Evolutionary conservation across 2,113 vertebrate species (phyloP), one percentile per base, ranked within the genome.

Genomic region (Jacana jacana): DNA sequence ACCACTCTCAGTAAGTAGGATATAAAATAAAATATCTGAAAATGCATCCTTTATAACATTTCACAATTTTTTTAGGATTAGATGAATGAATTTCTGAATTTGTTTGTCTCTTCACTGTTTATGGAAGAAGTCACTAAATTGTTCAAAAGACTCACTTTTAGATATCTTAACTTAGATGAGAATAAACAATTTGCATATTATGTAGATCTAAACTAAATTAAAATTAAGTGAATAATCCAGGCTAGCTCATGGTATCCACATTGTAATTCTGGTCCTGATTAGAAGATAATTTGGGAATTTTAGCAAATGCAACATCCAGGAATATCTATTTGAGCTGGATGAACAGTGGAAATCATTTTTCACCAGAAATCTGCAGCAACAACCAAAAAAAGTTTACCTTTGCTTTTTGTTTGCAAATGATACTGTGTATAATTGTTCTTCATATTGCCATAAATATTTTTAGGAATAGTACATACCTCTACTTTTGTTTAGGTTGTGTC

Each of bases 311-410:
- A 9, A 81, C 70, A 10, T 70, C 5, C 3, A 77, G 9, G 1
- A 61, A 40, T 27, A 66, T 35, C 17, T 4, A 55, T 60, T 4
- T n/a, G 19, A 77, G 13, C 4, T 83, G 5, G 3, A 1, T 80
- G 37, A 86, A 88, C 2, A 44, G 0, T 83, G 2, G 39, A 65
- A 80, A 52, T 20, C 25, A 20, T 49, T 79, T 85, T 92, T 71
- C 20, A 63, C 35, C 1, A 79, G 17, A 82, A 90, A 71, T 20
- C 0, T 49, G 31, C 25, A 33, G 1, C 6, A 73, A 27, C 10
- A 28, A n/a, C n/a, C n/a, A 60, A 33, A 46, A 28, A 28, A 58
- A 9, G 2, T 20, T 30, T 4, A 1, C 1, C 4, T 30, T 65
- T 17, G 4, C 4, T 65, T 81, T 3, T 25, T 46, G 2, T 37